Base-by-base conservation (phyloP, 2,113 vertebrate genomes). In the Rhinichthys klamathensis region DNA sequence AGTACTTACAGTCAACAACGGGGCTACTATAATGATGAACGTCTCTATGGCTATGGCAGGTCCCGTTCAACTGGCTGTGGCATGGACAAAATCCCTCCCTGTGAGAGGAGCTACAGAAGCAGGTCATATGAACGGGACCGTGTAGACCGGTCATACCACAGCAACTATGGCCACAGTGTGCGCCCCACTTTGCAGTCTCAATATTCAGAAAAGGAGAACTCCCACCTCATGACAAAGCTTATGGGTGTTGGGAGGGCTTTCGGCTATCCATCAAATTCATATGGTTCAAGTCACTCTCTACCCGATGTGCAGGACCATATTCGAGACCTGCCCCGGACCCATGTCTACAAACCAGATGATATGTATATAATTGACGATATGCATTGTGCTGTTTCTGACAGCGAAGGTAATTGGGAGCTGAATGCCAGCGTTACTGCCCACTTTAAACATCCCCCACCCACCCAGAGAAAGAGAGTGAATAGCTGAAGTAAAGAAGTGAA, bases 381-480 rank as follows among this genome's bases (percentile, higher is more conserved):
- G 93, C 97, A 99, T 94, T 99, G 97, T 86, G 98, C 99, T 94
- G 97, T 99, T 91, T 99, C 98, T 65, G 98, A 99, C 96, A 99
- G 98, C 0, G 98, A 99, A 99, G 98, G 98, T 99, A 99, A 99
- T 92, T 95, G 93, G 86, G 85, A 96, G 95, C 93, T 97, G 93
- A 96, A 90, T 90, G 89, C 90, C 93, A 91, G 91, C 93, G 89
- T 92, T 91, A 92, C 90, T 93, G 93, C 89, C 92, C 92, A 90
- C 91, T 93, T 91, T 94, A 91, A 91, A 93, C 87, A 92, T 93
- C 94, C 93, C 93, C 94, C 94, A 95, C 94, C 94, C 93, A 95
- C 92, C 92, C 93, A 93, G 87, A 94, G 84, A 93, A 94, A 93
- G 88, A 90, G 67, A 92, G 89, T 91, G 82, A 91, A 80, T 92